Evolutionary conservation across 2,113 vertebrate genomes (phyloP).

Genomic region (Zingel zingel): DNA sequence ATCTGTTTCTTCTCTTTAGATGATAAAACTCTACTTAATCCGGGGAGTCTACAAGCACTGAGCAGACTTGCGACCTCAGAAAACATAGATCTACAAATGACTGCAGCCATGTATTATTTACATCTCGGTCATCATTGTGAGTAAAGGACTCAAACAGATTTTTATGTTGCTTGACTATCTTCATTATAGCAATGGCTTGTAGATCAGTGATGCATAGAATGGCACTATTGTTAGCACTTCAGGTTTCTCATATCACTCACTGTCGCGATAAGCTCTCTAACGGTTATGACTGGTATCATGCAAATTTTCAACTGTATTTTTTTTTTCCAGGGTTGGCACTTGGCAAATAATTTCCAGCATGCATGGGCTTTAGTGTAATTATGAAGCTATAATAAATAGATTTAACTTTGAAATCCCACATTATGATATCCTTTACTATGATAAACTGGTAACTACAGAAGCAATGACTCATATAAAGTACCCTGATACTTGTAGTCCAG

Average conservation of each 20-base stretch:
- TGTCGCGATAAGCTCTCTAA: slow-evolving; percentile 24
- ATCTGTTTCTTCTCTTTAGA: slow-evolving; percentile 17
- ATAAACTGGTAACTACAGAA: not conserved
- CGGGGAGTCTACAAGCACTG: slow-evolving; percentile 77
- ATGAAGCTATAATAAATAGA: not conserved
- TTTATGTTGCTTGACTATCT: slow-evolving; percentile 2
- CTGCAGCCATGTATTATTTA: slow-evolving; percentile 85
- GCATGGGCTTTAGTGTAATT: not conserved
- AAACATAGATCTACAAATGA: slow-evolving; percentile 81
- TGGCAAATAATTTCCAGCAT: not conserved
- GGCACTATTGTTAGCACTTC: slow-evolving; percentile 20
- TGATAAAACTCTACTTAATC: slow-evolving; percentile 60
- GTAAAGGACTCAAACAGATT: slow-evolving; percentile 56
- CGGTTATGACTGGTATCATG: slow-evolving; percentile 59
- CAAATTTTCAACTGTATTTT: slow-evolving; percentile 70
- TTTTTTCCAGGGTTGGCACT: not conserved
- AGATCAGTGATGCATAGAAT: slow-evolving; percentile 6
- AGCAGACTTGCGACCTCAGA: slow-evolving; percentile 84
- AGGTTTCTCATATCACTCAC: slow-evolving; percentile 21
- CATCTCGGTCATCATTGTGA: slow-evolving; percentile 86
- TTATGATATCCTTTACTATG: not conserved
- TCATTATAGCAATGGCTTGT: not conserved
- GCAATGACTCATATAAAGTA: not conserved
- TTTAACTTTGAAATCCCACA: not conserved
- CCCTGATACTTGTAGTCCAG: not conserved